phyloP scores from a whole-genome alignment of 2,888 invertebrate species.

The Ecliptopera silaceata region DNA sequence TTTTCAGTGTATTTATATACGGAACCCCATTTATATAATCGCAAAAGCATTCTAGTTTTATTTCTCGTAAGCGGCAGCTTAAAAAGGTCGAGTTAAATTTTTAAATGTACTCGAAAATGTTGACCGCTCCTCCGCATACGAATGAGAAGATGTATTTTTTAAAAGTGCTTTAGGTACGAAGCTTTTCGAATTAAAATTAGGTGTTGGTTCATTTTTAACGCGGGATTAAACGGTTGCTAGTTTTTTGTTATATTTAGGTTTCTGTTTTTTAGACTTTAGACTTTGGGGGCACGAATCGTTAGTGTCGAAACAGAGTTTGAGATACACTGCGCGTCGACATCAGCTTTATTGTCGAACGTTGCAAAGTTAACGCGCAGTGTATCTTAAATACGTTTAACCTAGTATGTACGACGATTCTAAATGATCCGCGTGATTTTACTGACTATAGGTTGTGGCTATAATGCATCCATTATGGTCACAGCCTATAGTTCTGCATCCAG shows the following conservation, averaged over 20 bases:
- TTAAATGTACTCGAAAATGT: slow-evolving; percentile 37
- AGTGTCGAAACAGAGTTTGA: too few relatives aligned
- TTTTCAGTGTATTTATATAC: slow-evolving; percentile 1
- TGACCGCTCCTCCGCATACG: slow-evolving; percentile 34
- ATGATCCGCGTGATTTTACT: too few relatives aligned
- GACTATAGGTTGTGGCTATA: too few relatives aligned
- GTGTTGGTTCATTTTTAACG: not conserved
- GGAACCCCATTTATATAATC: slow-evolving; percentile 10
- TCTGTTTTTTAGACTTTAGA: too few relatives aligned
- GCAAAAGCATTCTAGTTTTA: slow-evolving; percentile 5
- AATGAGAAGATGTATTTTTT: slow-evolving; percentile 29
- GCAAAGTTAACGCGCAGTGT: too few relatives aligned
- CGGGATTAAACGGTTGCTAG: not conserved
- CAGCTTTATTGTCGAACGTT: too few relatives aligned
- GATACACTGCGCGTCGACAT: too few relatives aligned
- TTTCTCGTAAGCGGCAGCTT: slow-evolving; percentile 19
- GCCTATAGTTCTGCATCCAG: too few relatives aligned
- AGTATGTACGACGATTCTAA: too few relatives aligned
- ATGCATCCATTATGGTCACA: too few relatives aligned
- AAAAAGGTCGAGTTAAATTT: slow-evolving; percentile 37
- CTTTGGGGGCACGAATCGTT: too few relatives aligned
- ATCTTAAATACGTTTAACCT: too few relatives aligned
- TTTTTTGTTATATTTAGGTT: not conserved
- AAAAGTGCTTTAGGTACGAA: slow-evolving; percentile 9
- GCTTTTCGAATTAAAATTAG: slow-evolving; percentile 3